Base-by-base conservation (phyloP, 1,140 invertebrate species). In the Rhopalosiphum maidis region DNA sequence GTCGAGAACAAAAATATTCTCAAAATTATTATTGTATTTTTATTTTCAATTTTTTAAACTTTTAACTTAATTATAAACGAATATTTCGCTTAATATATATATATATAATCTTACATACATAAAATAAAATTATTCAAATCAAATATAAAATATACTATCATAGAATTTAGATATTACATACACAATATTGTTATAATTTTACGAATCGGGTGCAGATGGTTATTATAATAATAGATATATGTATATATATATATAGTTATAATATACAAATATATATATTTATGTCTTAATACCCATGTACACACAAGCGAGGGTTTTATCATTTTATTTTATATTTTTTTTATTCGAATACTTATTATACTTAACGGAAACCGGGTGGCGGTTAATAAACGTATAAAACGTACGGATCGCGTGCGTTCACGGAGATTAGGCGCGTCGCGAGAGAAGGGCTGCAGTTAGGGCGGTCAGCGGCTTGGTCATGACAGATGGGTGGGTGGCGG, bases 341-440 rank as follows among this genome's bases (percentile, higher is more conserved):
- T 18, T 77, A 77, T n/a, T 77, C 1, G 5, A n/a, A n/a, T n/a
- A 77, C 60, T 77, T n/a, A 77, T 18, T 43, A 25, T 85, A 41
- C 46, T 6, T 87, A 87, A 87, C 86, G 86, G 86, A n/a, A 48
- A 48, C 48, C n/a, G 46, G 87, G 48, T 37, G 46, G 48, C 87
- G 48, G 87, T 89, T 89, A 89, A 89, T 54, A 89, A 35, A 91
- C 43, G 90, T 82, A 82, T n/a, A 35, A 89, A 35, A 91, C 43
- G 90, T 82, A 82, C 43, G 48, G 68, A 83, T 91, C 46, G 60
- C 90, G 90, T 91, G 90, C 68, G 43, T 37, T 23, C 68, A 23
- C 25, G 35, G 35, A 90, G 35, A 60, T 90, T 60, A 60, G 35
- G 37, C 51, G 88, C 51, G 41, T 55, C 37, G 37, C 54, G 51